A percentile compares a stretch with the other conserved stretches of the same genome.
Evolutionary conservation across 2,888 invertebrate species (phyloP).

Genomic region (Heliconius erato): DNA sequence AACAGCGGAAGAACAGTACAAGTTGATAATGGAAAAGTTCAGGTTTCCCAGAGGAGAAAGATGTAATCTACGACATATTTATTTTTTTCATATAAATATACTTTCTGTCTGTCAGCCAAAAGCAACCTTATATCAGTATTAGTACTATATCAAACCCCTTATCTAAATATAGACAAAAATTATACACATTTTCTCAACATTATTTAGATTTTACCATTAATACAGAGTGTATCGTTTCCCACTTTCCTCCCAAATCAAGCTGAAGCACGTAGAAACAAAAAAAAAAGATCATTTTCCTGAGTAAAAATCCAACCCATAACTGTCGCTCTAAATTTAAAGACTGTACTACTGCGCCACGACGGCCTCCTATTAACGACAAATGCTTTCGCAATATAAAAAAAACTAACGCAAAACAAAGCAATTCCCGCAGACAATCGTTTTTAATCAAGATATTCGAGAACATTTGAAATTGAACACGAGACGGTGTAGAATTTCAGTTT

Average conservation of each 20-base stretch:
- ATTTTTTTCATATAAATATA: neutral
- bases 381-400: constrained; percentile 56
- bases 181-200: too few species aligned
- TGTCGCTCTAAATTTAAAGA: neutral
- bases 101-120: neutral
- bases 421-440: constrained; percentile 62
- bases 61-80: neutral
- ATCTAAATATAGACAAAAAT: neutral
- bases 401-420: constrained; percentile 57
- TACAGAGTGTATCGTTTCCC: neutral
- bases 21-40: constrained; percentile 4
- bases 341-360: neutral
- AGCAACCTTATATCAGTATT: neutral
- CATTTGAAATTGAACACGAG: constrained; percentile 53
- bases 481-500: constrained; percentile 48
- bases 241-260: neutral
- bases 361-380: constrained; percentile 49
- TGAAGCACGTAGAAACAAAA: neutral
- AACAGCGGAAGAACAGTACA: neutral
- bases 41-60: neutral
- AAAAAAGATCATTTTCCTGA: too few species aligned
- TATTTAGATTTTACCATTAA: neutral
- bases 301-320: too few species aligned
- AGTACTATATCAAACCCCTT: neutral
- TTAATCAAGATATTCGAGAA: constrained; percentile 67